Evolutionary conservation across 2,797 vertebrate species (phyloP), one percentile per base, ranked within the genome.

Genomic region (Thalassophryne amazonica): DNA sequence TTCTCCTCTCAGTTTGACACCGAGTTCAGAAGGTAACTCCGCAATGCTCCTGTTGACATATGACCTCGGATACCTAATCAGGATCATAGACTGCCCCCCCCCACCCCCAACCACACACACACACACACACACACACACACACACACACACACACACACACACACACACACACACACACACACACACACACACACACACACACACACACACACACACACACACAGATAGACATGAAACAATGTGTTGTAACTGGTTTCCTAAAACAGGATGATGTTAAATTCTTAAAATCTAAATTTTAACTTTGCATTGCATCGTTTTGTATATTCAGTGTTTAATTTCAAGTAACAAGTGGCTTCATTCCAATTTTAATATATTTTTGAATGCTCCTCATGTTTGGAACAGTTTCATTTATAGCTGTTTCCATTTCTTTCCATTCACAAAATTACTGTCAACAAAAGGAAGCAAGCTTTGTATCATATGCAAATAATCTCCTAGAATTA

Each of bases 1-100:
- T 16, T 63, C 49, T 78, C 71, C 47, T 60, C 76, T 60, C 63
- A 11, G 38, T 46, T 51, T 65, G 56, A 81, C 73, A 72, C 27
- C 7, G 7, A 52, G 67, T 72, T 37, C 57, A 62, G 22, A 6
- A 49, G 62, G 71, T 74, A 54, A 35, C 20, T 46, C 15, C 33
- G 74, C 42, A 60, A 28, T 0, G 58, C 80, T 86, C 37, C 83
- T 69, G 79, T 81, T 87, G 74, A 79, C 73, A 79, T 75, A 21
- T 65, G 67, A 77, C 69, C 81, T 71, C 77, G 64, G 83, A 76
- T 81, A 86, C 60, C 60, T 62, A 71, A 74, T 83, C 65, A 67
- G 73, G 58, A 58, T 59, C 55, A 31, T 41, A 27, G 30, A 43
- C 52, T 45, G 65, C 76, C 58, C 69, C 53, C 38, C 20, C 50